These are phyloP conservation scores for Scaeva pyrastri DNA, from an alignment of 2,888 invertebrate species.

Conservation along the genomic window DNA sequence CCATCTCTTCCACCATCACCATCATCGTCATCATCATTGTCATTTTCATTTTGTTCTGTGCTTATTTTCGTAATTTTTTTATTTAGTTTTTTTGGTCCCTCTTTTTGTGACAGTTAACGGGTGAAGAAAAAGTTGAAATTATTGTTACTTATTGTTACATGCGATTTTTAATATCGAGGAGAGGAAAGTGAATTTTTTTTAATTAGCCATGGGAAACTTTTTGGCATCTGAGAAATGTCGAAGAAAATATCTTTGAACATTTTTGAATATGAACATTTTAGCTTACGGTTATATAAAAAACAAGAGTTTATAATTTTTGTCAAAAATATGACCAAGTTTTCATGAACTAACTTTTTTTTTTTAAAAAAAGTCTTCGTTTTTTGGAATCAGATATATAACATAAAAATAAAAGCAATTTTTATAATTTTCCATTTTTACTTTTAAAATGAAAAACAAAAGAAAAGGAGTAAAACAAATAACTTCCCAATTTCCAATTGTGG, in stretches of 20 bases:
- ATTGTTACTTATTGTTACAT: slow-evolving; percentile 24
- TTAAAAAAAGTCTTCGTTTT: no score
- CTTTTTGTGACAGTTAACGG: slow-evolving; percentile 42
- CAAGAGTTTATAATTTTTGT: not conserved
- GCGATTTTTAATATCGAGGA: slow-evolving; percentile 39
- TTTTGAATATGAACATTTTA: not conserved
- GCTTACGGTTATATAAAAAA: not conserved
- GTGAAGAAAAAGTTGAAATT: slow-evolving; percentile 32
- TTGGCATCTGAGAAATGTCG: not conserved
- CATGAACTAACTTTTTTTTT: no score
- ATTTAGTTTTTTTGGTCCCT: no score
- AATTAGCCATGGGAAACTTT: slow-evolving; percentile 60
- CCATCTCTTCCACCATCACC: slow-evolving; percentile 20
- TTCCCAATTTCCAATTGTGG: no score
- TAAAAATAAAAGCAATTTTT: no score
- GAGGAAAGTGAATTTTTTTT: slow-evolving; percentile 54
- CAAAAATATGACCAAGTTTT: not conserved
- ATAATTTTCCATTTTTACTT: no score
- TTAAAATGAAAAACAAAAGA: no score
- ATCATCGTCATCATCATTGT: slow-evolving; percentile 13
- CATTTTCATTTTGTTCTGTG: slow-evolving; percentile 32
- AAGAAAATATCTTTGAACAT: not conserved
- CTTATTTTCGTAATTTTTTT: no score
- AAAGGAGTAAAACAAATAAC: no score
- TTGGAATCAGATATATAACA: no score